Conservation (phyloP, 1,140 invertebrate genomes). For the Zaprionus nigranus region DNA sequence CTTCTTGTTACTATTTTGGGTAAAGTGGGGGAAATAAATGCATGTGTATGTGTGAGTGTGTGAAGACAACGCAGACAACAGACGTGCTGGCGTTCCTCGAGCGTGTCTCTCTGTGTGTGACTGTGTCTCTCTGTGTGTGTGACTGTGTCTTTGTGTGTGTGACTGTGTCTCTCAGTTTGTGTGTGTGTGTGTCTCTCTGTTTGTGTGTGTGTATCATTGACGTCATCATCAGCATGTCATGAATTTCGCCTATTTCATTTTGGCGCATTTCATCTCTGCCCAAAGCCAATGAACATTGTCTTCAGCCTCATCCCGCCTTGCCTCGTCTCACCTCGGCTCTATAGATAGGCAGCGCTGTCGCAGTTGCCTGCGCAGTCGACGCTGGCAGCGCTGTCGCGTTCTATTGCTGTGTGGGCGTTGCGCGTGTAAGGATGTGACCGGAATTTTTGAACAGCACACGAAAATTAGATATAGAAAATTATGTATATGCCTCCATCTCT, state of each 20-base stretch:
- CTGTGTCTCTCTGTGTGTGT: not conserved
- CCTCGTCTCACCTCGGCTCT: not conserved
- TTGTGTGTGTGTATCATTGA: constrained; percentile 61
- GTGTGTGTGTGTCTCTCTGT: constrained; percentile 32
- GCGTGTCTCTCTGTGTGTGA: not conserved
- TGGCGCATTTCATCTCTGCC: constrained; percentile 51
- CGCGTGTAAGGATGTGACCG: constrained; percentile 78
- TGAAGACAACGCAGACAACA: constrained; percentile 25
- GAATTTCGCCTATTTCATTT: constrained; percentile 68
- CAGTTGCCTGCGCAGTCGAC: constrained; percentile 45
- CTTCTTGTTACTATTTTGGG: constrained; percentile 33
- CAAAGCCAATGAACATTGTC: constrained; percentile 57
- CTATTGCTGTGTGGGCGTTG: constrained; percentile 67
- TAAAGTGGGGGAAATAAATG: constrained; percentile 37
- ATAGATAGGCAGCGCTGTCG: constrained; percentile 22
- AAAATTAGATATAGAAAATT: constrained; percentile 77
- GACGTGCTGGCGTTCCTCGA: constrained; percentile 46
- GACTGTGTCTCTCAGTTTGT: constrained; percentile 27
- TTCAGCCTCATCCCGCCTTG: constrained; percentile 12
- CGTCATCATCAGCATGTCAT: constrained; percentile 82
- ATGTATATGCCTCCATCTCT: constrained; percentile 42
- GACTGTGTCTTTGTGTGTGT: constrained; percentile 21
- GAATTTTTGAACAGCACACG: constrained; percentile 77
- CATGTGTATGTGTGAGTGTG: not conserved
- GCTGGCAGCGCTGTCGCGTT: constrained; percentile 37